phyloP scores from a whole-genome alignment of 2,888 invertebrate genomes.

The Cephonodes hylas region DNA sequence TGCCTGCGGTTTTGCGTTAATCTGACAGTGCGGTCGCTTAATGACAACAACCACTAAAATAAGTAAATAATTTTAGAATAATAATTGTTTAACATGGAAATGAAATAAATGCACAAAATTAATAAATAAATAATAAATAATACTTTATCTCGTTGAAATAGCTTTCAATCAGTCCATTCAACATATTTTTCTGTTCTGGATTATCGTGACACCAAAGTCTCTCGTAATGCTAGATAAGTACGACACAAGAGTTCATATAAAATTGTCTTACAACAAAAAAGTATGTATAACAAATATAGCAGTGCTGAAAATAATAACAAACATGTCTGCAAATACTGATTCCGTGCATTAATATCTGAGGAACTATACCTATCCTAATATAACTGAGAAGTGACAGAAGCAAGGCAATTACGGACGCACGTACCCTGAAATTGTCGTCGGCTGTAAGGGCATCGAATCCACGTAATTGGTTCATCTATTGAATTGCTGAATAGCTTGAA shows the following conservation, averaged over 20 bases:
- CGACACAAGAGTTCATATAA: too few relatives aligned
- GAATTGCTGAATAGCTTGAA: constrained; percentile 11
- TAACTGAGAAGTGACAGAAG: background rate
- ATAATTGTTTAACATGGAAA: background rate
- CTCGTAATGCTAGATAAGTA: too few relatives aligned
- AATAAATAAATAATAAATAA: too few relatives aligned
- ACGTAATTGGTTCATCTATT: constrained; percentile 22
- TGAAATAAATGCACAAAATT: too few relatives aligned
- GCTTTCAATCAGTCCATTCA: too few relatives aligned
- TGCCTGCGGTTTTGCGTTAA: background rate
- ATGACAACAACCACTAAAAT: background rate
- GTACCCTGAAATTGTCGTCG: constrained; percentile 12
- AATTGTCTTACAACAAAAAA: background rate
- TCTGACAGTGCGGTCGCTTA: background rate
- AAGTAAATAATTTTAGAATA: too few relatives aligned
- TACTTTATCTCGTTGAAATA: too few relatives aligned
- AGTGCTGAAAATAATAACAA: background rate
- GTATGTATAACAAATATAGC: background rate
- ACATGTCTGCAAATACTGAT: background rate
- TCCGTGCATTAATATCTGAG: background rate
- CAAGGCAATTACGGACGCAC: constrained; percentile 2
- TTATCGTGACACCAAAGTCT: too few relatives aligned
- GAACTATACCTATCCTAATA: too few relatives aligned
- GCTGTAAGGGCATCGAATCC: constrained; percentile 6
- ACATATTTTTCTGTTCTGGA: too few relatives aligned